Percentiles rank a stretch among this genome's conserved stretches.
phyloP scores from a whole-genome alignment of 2,113 vertebrate species.

The Emydura subglobosa region DNA sequence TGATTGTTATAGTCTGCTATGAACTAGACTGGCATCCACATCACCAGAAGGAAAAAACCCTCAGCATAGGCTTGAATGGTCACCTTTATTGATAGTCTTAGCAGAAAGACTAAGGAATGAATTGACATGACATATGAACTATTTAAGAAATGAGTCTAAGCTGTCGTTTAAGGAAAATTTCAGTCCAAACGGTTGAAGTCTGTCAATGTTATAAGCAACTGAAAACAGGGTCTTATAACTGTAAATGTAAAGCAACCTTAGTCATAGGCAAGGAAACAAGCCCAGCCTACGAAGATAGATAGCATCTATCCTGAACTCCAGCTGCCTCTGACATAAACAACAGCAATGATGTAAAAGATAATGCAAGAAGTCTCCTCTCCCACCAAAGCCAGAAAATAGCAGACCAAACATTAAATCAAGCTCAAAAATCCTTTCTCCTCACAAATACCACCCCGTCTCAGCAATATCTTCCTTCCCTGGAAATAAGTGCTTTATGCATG shows the following conservation, averaged over 20 bases:
- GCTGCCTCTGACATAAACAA: accelerated
- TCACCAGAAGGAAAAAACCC: not conserved
- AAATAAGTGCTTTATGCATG: not conserved
- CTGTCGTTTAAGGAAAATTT: not conserved
- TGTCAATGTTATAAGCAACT: not conserved
- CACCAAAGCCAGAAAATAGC: not conserved
- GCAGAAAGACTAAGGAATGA: not conserved
- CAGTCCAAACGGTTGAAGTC: not conserved
- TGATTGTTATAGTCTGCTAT: not conserved
- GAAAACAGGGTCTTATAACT: not conserved
- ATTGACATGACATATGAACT: not conserved
- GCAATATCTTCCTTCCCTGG: not conserved
- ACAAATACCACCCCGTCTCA: not conserved
- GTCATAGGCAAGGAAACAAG: not conserved
- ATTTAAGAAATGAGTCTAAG: not conserved
- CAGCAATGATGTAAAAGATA: not conserved
- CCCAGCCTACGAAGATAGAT: not conserved
- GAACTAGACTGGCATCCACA: not conserved
- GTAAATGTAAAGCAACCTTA: not conserved
- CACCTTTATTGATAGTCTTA: not conserved
- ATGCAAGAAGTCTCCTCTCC: not conserved
- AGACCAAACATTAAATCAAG: not conserved
- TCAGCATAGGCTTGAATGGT: not conserved
- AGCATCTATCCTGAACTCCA: not conserved
- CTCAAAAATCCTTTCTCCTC: not conserved